phyloP scores from a whole-genome alignment of 2,113 vertebrate genomes.

The Calyptommatus sinebrachiatus region DNA sequence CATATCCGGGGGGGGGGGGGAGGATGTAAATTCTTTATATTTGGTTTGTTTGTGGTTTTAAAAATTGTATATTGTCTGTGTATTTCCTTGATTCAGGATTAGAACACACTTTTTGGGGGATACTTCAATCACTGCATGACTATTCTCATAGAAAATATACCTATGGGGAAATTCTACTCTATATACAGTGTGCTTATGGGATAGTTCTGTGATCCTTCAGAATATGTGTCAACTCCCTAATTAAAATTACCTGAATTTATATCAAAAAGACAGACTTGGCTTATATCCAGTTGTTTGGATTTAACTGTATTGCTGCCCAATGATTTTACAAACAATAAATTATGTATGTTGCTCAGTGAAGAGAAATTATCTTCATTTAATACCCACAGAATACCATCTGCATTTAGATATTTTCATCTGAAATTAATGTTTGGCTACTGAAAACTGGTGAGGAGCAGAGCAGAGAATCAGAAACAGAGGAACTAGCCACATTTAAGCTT shows the following conservation, averaged over 20 bases:
- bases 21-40: background rate
- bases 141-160: background rate
- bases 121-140: background rate
- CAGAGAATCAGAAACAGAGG: too few species aligned
- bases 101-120: background rate
- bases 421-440: background rate
- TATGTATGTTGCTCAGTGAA: conserved; percentile 20
- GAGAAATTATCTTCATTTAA: conserved; percentile 10
- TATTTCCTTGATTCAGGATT: background rate
- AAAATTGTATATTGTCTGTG: background rate
- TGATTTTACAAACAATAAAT: conserved; percentile 20
- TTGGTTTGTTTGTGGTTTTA: background rate
- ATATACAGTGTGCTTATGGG: background rate
- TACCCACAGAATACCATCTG: background rate
- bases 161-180: background rate
- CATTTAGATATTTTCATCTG: conserved; percentile 8
- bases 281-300: conserved; percentile 19
- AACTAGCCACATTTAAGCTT: too few species aligned
- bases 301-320: conserved; percentile 27
- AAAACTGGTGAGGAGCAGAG: background rate
- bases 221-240: background rate
- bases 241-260: conserved; percentile 10
- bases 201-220: conserved; percentile 2
- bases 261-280: background rate
- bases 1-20: background rate